Evolutionary conservation across 2,797 vertebrate genomes (phyloP), one percentile per base, ranked within the genome.

Genomic region (Ptychobarbus kaznakovi): DNA sequence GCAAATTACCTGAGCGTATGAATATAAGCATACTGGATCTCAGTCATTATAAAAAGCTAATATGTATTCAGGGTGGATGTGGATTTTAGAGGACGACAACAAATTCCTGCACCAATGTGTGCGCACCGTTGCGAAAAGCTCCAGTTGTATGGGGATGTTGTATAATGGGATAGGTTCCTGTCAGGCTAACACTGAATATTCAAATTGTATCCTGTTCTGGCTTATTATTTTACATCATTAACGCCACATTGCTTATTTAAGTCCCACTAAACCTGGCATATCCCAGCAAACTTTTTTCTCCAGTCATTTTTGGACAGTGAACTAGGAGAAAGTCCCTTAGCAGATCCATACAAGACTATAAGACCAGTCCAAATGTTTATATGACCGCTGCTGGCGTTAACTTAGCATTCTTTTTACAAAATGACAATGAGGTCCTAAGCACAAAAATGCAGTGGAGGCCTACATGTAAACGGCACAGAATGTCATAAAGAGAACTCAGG

Each of bases 401-500:
- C 25, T 58, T 53, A 20, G 66, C 44, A 11, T 73, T 61, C 25
- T 49, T 40, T 84, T 66, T 38, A 76, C 42, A 74, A 44, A 84
- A 46, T n/a, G 46, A 72, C 66, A 61, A 77, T 40, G 15, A 63
- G 38, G 42, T 80, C 61, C 69, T 74, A 78, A 84, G 86, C 75
- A 83, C 80, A 87, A 85, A 77, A 61, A 49, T 81, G 38, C 38
- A 73, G 69, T 61, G 51, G 78, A 81, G 65, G 49, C 53, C 83
- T 42, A 69, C 87, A 56, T 42, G 78, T 85, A 74, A 81, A 38
- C 53, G 38, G 81, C 82, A 86, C 86, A 84, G 88, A 90, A 91
- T 87, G 92, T 91, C 92, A 91, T 90, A 92, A 90, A 49, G 80
- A 90, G 91, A 92, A 92, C 94, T 95, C 93, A 93, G 94, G 94